phyloP scores from a whole-genome alignment of 2,888 invertebrate genomes.

The Steinernema scapterisci region DNA sequence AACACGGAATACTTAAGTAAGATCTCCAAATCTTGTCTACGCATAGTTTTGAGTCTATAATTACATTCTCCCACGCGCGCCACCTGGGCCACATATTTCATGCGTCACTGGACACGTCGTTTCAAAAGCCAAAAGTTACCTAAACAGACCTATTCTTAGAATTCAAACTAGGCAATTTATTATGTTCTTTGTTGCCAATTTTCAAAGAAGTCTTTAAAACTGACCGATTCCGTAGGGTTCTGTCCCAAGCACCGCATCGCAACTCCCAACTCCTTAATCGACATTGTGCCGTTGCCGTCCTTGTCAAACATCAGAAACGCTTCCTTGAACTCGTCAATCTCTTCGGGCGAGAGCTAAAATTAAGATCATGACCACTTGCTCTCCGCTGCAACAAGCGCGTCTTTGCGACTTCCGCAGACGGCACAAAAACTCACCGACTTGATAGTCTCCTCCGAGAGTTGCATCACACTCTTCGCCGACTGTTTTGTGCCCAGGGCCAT shows the following conservation, averaged over 20 bases:
- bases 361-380: slow-evolving; percentile 2
- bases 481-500: slow-evolving; percentile 49
- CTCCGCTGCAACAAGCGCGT: neutral
- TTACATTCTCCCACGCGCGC: no score
- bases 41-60: no score
- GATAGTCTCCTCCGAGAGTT: slow-evolving; percentile 66
- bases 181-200: no score
- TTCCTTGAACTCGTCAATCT: slow-evolving; percentile 68
- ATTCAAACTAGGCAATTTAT: no score
- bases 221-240: slow-evolving; percentile 65
- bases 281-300: slow-evolving; percentile 68
- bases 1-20: no score
- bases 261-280: slow-evolving; percentile 67
- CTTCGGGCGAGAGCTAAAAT: slow-evolving; percentile 64
- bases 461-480: slow-evolving; percentile 56
- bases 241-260: slow-evolving; percentile 67
- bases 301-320: slow-evolving; percentile 68
- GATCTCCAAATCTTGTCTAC: no score
- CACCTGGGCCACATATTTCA: no score
- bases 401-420: neutral
- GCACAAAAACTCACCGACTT: slow-evolving; percentile 49
- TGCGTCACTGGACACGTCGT: no score
- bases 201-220: no score
- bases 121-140: no score
- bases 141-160: no score